Evolutionary conservation across 2,888 invertebrate genomes (phyloP).

Genomic region (Eupsilia transversa): DNA sequence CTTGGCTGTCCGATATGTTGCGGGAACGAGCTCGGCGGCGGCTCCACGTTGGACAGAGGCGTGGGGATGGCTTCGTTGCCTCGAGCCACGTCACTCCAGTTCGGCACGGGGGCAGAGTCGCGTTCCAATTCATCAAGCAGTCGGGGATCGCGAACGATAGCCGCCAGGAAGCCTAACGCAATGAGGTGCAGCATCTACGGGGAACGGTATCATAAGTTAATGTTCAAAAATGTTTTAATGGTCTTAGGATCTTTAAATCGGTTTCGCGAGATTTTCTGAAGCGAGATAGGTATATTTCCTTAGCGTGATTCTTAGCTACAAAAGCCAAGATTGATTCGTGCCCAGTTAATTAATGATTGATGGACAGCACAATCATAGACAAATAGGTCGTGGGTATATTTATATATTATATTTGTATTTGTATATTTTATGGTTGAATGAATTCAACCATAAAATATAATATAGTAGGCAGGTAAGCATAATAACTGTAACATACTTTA

Average conservation of each 20-base stretch:
- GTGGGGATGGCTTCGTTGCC: constrained; percentile 91
- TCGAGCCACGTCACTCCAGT: constrained; percentile 83
- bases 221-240: no score
- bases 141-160: constrained; percentile 93
- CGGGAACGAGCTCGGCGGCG: constrained; percentile 89
- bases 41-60: constrained; percentile 93
- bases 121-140: constrained; percentile 91
- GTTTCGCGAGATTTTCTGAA: background rate
- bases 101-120: constrained; percentile 84
- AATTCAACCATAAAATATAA: no score
- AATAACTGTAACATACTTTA: constrained; percentile 12
- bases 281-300: background rate
- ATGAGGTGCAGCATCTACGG: constrained; percentile 93
- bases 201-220: constrained; percentile 16
- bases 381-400: background rate
- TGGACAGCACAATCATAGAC: background rate
- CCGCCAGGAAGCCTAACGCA: constrained; percentile 93
- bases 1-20: constrained; percentile 80
- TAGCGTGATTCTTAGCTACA: background rate
- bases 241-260: background rate
- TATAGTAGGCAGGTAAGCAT: background rate
- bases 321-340: background rate
- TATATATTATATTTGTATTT: no score
- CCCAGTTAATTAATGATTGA: background rate
- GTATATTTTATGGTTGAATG: constrained; percentile 17